These are phyloP conservation scores for Cyprinodon brontotheroides DNA, from an alignment of 2,113 vertebrate species.

Conservation along the genomic window DNA sequence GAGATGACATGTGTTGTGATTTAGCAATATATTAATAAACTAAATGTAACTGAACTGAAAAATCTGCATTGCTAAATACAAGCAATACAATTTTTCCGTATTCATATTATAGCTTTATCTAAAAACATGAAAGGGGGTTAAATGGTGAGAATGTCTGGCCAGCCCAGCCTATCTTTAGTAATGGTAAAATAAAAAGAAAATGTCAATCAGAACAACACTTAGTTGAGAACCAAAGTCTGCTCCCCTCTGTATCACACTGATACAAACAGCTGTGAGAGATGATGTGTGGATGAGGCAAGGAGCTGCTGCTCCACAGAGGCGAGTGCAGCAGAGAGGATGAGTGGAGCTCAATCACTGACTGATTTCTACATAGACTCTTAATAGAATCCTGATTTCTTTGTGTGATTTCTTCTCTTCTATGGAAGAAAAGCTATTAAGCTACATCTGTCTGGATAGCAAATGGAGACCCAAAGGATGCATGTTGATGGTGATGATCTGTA, in stretches of 20 bases:
- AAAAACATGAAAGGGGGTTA: too few relatives aligned
- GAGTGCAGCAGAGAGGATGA: constrained; percentile 61
- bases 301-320: constrained; percentile 62
- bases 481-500: constrained; percentile 54
- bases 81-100: too few relatives aligned
- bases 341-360: constrained; percentile 20
- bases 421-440: constrained; percentile 24
- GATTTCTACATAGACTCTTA: neutral
- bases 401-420: constrained; percentile 32
- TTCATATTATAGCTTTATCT: too few relatives aligned
- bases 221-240: neutral
- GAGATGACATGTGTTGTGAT: too few relatives aligned
- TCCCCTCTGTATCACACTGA: constrained; percentile 49
- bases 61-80: too few relatives aligned
- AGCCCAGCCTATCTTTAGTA: neutral
- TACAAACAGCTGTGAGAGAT: constrained; percentile 51
- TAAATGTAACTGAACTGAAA: too few relatives aligned
- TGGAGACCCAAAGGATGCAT: constrained; percentile 48
- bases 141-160: too few relatives aligned
- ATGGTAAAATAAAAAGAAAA: neutral
- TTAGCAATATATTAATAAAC: too few relatives aligned
- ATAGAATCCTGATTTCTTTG: constrained; percentile 19
- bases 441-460: constrained; percentile 45
- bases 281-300: constrained; percentile 44
- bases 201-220: neutral